phyloP scores from a whole-genome alignment of 1,140 invertebrate species.

The Zaprionus kolodkinae region DNA sequence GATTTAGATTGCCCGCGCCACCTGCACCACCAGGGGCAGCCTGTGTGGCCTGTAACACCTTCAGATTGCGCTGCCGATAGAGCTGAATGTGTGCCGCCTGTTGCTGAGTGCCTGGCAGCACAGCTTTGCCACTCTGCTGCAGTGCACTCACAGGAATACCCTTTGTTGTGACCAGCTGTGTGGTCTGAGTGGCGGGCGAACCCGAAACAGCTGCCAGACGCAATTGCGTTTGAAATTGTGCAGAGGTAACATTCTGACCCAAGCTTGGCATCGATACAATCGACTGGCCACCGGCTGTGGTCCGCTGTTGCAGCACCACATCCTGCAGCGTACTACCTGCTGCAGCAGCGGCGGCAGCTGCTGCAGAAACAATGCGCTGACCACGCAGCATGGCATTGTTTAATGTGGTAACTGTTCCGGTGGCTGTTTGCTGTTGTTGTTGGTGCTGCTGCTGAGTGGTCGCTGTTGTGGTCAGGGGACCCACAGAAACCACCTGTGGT shows the following conservation, averaged over 20 bases:
- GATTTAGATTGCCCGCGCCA: slow-evolving; percentile 44
- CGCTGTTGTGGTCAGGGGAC: slow-evolving; percentile 79
- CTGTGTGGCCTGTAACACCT: slow-evolving; percentile 76
- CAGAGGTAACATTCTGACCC: slow-evolving; percentile 80
- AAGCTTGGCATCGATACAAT: slow-evolving; percentile 84
- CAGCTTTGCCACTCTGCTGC: slow-evolving; percentile 84
- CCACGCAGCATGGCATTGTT: slow-evolving; percentile 83
- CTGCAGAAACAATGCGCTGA: slow-evolving; percentile 84
- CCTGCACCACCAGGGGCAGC: slow-evolving; percentile 29
- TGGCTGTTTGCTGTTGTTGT: slow-evolving; percentile 53
- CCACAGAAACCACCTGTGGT: slow-evolving; percentile 81
- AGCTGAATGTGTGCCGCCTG: slow-evolving; percentile 84
- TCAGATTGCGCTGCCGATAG: slow-evolving; percentile 85
- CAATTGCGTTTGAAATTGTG: slow-evolving; percentile 85
- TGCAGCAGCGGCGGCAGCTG: slow-evolving; percentile 54
- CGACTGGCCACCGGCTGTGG: slow-evolving; percentile 80
- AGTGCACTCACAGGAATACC: slow-evolving; percentile 82
- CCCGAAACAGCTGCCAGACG: slow-evolving; percentile 83
- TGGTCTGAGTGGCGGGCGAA: slow-evolving; percentile 82
- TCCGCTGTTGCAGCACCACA: slow-evolving; percentile 73
- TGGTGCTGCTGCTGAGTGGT: slow-evolving; percentile 77
- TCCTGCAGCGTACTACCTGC: slow-evolving; percentile 79
- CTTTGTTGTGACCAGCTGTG: slow-evolving; percentile 82
- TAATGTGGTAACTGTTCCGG: slow-evolving; percentile 82
- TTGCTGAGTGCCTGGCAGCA: slow-evolving; percentile 85